Evolutionary conservation across 1,140 invertebrate genomes (phyloP).

Genomic region (Drosophila sproati): DNA sequence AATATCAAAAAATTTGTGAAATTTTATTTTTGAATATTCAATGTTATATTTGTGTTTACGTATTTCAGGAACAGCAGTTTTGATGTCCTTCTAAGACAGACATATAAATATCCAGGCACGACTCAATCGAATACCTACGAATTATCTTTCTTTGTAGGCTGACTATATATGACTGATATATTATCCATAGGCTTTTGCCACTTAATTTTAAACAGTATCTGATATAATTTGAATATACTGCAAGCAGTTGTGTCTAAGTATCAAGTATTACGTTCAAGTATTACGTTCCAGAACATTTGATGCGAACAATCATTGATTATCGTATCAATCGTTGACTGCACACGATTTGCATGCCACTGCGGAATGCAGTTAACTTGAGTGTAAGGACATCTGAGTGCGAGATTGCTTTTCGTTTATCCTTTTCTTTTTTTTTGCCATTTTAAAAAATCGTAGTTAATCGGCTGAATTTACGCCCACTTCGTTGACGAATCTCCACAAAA

Average conservation of each 20-base stretch:
- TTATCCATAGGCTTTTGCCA: no score
- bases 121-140: no score
- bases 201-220: no score
- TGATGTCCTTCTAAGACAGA: no score
- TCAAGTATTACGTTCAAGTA: slow-evolving; percentile 1
- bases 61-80: no score
- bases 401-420: slow-evolving; percentile 48
- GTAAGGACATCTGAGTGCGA: slow-evolving; percentile 48
- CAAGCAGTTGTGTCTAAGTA: background rate
- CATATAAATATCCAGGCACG: no score
- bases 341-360: slow-evolving; percentile 15
- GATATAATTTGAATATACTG: no score
- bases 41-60: no score
- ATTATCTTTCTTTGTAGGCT: no score
- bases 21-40: no score
- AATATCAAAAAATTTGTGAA: no score
- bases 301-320: slow-evolving; percentile 40
- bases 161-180: no score
- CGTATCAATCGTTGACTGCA: slow-evolving; percentile 23
- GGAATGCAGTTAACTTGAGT: slow-evolving; percentile 10
- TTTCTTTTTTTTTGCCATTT: slow-evolving; percentile 18
- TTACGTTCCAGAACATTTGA: slow-evolving; percentile 34
- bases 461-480: background rate
- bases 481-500: slow-evolving; percentile 44
- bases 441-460: slow-evolving; percentile 19